Evolutionary conservation across 2,113 vertebrate species (phyloP).

Genomic region (Henicopernis longicauda): DNA sequence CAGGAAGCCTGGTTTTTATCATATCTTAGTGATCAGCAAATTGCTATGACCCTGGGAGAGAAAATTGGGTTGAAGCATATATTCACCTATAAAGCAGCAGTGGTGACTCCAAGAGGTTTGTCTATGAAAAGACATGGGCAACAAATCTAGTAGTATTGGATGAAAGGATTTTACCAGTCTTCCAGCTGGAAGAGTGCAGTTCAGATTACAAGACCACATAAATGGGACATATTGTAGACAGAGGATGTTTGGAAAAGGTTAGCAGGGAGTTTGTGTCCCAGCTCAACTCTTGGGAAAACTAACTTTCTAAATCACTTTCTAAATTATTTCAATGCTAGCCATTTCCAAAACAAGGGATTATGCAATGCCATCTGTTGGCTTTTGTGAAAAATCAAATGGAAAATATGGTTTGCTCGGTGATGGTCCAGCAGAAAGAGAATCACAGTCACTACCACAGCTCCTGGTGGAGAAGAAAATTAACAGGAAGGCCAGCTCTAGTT

Average conservation of each 20-base stretch:
- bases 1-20: neutral
- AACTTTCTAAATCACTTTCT: neutral
- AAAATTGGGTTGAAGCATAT: neutral
- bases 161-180: neutral
- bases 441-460: neutral
- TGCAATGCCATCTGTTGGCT: constrained; percentile 21
- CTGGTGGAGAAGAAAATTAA: neutral
- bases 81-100: neutral
- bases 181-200: constrained; percentile 57
- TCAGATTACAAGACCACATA: constrained; percentile 29
- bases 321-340: neutral
- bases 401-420: neutral
- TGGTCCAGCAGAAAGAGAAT: neutral
- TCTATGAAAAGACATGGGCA: constrained; percentile 44
- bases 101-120: constrained; percentile 16
- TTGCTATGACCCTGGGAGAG: neutral
- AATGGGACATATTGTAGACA: constrained; percentile 3
- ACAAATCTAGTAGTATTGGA: neutral
- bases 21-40: neutral
- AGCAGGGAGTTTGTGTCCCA: neutral
- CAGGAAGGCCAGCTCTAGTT: neutral
- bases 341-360: neutral
- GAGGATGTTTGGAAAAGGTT: constrained; percentile 38
- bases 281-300: constrained; percentile 22
- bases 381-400: neutral